Evolutionary conservation across 2,113 vertebrate genomes (phyloP).

Genomic region (Platysternon megacephalum): DNA sequence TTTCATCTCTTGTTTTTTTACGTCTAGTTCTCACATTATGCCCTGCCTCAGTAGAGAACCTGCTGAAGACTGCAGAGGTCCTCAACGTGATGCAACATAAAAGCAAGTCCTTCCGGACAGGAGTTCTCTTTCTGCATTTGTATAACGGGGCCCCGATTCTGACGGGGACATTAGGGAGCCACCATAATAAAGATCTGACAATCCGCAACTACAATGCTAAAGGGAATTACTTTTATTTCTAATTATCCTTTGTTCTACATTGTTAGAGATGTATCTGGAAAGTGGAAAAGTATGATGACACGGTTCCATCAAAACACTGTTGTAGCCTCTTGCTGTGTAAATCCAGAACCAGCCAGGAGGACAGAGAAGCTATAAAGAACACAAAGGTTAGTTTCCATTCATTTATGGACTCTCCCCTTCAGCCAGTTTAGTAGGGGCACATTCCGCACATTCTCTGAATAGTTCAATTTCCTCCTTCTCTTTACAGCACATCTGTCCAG

Average conservation of each 20-base stretch:
- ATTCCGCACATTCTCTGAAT: not conserved
- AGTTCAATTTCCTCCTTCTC: not conserved
- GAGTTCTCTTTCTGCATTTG: too few relatives aligned
- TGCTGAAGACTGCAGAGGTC: not conserved
- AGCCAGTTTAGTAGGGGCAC: not conserved
- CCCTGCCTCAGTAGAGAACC: not conserved
- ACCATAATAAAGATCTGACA: too few relatives aligned
- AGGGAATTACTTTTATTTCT: too few relatives aligned
- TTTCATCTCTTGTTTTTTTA: not conserved
- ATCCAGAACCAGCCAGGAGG: not conserved
- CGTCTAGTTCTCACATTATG: not conserved
- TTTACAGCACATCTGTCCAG: too few relatives aligned
- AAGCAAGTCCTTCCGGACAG: too few relatives aligned
- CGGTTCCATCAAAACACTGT: not conserved
- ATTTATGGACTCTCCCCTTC: not conserved
- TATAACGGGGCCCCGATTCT: too few relatives aligned
- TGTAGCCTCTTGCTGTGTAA: not conserved
- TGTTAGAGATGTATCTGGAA: too few relatives aligned
- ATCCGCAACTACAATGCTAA: too few relatives aligned
- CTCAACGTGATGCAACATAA: too few relatives aligned
- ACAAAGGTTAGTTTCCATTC: not conserved
- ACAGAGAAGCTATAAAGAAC: not conserved
- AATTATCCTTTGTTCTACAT: too few relatives aligned
- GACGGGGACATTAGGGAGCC: too few relatives aligned
- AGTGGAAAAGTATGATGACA: too few relatives aligned